These are phyloP conservation scores for Caranx melampygus DNA, from an alignment of 2,113 vertebrate species.

Conservation along the genomic window DNA sequence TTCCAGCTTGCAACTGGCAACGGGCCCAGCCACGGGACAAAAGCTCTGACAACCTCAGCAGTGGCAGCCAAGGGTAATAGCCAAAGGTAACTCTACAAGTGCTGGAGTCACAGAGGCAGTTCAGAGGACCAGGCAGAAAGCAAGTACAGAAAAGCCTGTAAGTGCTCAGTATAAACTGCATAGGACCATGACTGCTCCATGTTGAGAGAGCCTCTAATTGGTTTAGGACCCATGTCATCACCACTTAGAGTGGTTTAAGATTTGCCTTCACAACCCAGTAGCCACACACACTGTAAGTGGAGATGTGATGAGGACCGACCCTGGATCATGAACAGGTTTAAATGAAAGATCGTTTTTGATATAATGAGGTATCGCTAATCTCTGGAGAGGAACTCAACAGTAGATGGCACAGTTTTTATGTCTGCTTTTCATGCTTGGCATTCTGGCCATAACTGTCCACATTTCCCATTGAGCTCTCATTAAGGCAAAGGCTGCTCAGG, in stretches of 20 bases:
- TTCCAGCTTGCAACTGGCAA: constrained; percentile 55
- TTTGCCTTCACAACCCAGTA: constrained; percentile 43
- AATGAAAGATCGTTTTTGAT: constrained; percentile 65
- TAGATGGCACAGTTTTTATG: constrained; percentile 67
- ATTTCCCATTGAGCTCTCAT: constrained; percentile 74
- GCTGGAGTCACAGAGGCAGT: constrained; percentile 39
- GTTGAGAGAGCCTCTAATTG: constrained; percentile 65
- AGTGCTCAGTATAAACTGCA: constrained; percentile 41
- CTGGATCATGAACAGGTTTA: constrained; percentile 61
- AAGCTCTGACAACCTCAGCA: constrained; percentile 51
- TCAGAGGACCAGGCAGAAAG: constrained; percentile 53
- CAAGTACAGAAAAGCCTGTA: constrained; percentile 32
- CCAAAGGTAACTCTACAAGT: constrained; percentile 57
- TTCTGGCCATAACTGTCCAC: constrained; percentile 49
- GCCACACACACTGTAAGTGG: constrained; percentile 40
- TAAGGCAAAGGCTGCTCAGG: constrained; percentile 59
- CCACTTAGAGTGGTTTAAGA: constrained; percentile 64
- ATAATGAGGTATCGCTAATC: constrained; percentile 73
- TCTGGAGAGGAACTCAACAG: constrained; percentile 52
- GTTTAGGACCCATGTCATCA: constrained; percentile 61
- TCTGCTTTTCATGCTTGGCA: constrained; percentile 66
- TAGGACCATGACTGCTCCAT: constrained; percentile 29
- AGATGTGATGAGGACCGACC: constrained; percentile 48
- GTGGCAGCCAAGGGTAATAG: constrained; percentile 60
- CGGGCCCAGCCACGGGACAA: constrained; percentile 53